These are phyloP conservation scores for Xenopus laevis DNA, from an alignment of 2,113 vertebrate species.

Conservation along the genomic window DNA sequence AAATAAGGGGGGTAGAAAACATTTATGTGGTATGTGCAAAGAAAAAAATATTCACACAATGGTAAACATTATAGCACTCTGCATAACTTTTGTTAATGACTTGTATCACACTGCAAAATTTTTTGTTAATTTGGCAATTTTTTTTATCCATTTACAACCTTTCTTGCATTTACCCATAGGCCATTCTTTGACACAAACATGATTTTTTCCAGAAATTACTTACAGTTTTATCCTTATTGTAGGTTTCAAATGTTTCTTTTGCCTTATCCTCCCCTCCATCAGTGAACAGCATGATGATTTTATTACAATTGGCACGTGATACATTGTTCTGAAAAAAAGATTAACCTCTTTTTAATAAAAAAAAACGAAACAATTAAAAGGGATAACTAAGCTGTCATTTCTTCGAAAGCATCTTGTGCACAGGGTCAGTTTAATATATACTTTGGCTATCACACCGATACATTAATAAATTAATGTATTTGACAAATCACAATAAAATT, in stretches of 20 bases:
- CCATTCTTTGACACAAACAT: too few species aligned
- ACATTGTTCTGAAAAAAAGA: slow-evolving; percentile 76
- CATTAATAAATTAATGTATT: background rate
- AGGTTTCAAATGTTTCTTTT: slow-evolving; percentile 85
- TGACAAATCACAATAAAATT: too few species aligned
- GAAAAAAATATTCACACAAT: too few species aligned
- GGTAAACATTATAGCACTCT: too few species aligned
- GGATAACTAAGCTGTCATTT: background rate
- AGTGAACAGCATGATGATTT: slow-evolving; percentile 98
- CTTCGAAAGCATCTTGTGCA: too few species aligned
- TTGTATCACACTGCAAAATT: too few species aligned
- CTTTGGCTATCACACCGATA: background rate
- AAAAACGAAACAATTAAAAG: background rate
- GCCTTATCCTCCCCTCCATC: slow-evolving; percentile 96
- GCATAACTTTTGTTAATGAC: too few species aligned
- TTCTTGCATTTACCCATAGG: too few species aligned
- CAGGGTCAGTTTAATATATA: background rate
- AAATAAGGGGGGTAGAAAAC: too few species aligned
- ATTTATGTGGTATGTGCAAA: too few species aligned
- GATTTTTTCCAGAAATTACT: slow-evolving; percentile 38
- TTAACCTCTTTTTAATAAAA: background rate
- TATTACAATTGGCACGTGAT: slow-evolving; percentile 95
- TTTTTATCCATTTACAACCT: too few species aligned
- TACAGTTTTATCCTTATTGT: slow-evolving; percentile 91
- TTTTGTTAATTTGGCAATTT: too few species aligned